phyloP scores from a whole-genome alignment of 2,113 vertebrate genomes.

The Campylorhamphus procurvoides region DNA sequence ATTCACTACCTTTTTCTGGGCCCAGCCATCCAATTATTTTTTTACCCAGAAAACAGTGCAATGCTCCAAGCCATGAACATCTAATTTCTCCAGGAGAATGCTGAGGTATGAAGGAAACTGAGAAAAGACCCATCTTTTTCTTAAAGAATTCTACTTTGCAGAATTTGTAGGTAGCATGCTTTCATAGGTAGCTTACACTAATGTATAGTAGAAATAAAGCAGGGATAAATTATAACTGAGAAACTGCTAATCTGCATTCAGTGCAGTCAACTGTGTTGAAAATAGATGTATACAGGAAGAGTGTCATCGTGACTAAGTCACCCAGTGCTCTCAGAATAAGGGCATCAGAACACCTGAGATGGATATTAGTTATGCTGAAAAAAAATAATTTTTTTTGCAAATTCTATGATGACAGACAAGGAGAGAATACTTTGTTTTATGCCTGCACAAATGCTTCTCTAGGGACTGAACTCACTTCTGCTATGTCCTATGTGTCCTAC shows the following conservation, averaged over 20 bases:
- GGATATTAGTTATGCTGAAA: neutral
- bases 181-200: neutral
- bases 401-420: neutral
- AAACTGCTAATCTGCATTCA: neutral
- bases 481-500: neutral
- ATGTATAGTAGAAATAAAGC: neutral
- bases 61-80: neutral
- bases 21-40: neutral
- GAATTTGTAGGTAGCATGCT: neutral
- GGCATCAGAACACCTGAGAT: neutral
- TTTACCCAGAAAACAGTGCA: neutral
- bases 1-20: neutral
- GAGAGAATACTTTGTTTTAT: neutral
- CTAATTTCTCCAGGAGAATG: neutral
- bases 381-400: neutral
- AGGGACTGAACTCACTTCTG: neutral
- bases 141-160: neutral
- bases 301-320: neutral
- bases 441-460: neutral
- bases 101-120: neutral
- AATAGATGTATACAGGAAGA: neutral
- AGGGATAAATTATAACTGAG: neutral
- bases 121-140: neutral
- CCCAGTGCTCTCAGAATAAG: neutral
- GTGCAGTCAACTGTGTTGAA: neutral